These are phyloP conservation scores for Crocidura indochinensis DNA, from an alignment of 2,797 vertebrate species.

Conservation along the genomic window DNA sequence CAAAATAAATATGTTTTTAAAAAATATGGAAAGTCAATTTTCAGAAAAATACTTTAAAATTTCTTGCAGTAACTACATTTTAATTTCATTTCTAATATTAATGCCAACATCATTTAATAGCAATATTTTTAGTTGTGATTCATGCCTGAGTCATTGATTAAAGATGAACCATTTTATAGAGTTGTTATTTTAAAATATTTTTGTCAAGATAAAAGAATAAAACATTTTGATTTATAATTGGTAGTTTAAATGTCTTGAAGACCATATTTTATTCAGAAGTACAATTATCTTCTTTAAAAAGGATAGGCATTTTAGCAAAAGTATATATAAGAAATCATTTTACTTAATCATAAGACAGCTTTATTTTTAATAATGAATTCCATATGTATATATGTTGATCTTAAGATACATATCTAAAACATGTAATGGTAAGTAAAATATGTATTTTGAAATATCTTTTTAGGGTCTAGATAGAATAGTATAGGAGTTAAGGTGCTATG, in stretches of 20 bases:
- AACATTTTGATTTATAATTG: not conserved
- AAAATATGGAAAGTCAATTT: not conserved
- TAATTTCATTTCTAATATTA: conserved; percentile 29
- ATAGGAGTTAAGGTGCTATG: no score
- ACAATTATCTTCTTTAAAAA: not conserved
- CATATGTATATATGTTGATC: no score
- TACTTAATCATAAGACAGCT: no score
- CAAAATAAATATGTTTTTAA: conserved; percentile 13
- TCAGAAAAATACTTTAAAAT: not conserved
- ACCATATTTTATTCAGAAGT: not conserved
- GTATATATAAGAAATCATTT: no score
- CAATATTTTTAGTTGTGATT: no score
- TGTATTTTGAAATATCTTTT: no score
- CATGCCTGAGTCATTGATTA: no score
- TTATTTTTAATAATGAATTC: no score
- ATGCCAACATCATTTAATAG: not conserved
- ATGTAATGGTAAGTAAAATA: no score
- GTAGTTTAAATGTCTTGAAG: not conserved
- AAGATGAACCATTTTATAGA: not conserved
- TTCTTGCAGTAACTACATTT: not conserved
- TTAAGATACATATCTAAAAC: no score
- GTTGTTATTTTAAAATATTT: not conserved
- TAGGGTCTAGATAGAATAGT: no score
- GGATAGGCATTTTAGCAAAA: no score
- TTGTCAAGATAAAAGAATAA: conserved; percentile 12